Conservation (phyloP, 2,797 vertebrate species). For the Chelonia mydas region DNA sequence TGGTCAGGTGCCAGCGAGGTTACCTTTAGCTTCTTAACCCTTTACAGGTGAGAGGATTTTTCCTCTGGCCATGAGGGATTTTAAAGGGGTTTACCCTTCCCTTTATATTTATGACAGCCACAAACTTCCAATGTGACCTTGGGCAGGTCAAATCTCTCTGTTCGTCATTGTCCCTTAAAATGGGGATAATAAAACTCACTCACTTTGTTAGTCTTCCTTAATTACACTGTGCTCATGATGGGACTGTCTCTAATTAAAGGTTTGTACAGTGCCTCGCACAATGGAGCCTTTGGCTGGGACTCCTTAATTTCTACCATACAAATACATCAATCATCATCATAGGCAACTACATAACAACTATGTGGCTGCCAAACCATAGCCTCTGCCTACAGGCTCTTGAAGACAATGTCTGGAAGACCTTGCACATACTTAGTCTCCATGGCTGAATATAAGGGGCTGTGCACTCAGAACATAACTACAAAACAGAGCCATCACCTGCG, state of each 20-base stretch:
- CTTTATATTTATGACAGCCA: not conserved
- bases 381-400: not conserved
- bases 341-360: not conserved
- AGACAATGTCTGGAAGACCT: not conserved
- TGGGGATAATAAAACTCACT: not conserved
- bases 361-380: not conserved
- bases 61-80: no score
- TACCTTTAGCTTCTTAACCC: no score
- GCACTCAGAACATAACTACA: not conserved
- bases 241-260: not conserved
- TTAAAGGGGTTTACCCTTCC: no score
- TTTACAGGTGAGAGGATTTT: no score
- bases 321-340: not conserved
- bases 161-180: not conserved
- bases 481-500: not conserved
- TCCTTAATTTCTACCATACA: not conserved
- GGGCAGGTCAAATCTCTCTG: not conserved
- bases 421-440: not conserved
- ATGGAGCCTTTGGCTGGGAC: not conserved
- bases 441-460: not conserved
- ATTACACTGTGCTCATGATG: not conserved
- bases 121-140: not conserved
- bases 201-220: not conserved
- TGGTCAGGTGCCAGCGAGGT: no score
- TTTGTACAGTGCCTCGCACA: not conserved